These are phyloP conservation scores for Laterallus jamaicensis DNA, from an alignment of 2,113 vertebrate species.

Conservation along the genomic window DNA sequence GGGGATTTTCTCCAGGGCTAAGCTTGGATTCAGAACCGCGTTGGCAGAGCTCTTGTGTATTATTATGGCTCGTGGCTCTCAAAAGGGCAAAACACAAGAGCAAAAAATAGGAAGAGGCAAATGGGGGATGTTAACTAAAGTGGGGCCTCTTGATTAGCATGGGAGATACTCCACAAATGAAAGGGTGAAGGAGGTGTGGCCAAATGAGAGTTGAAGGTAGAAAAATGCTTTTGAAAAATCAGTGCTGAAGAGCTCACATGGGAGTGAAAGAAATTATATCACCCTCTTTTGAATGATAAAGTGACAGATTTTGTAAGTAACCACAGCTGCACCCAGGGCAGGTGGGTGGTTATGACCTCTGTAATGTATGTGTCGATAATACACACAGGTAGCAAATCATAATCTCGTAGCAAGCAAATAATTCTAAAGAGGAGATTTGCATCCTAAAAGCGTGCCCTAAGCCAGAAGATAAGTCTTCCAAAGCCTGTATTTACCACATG, in stretches of 20 bases:
- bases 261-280: not conserved
- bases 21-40: not conserved
- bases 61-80: constrained; percentile 33
- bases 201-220: constrained; percentile 1
- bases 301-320: not conserved
- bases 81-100: constrained; percentile 40
- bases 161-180: not conserved
- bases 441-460: constrained; percentile 8
- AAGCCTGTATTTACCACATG: constrained; percentile 48
- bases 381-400: not conserved
- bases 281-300: not conserved
- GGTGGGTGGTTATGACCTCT: not conserved
- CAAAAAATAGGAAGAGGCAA: not conserved
- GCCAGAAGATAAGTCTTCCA: constrained; percentile 48
- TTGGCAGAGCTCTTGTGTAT: constrained; percentile 34
- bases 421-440: constrained; percentile 41
- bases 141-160: not conserved
- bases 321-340: not conserved
- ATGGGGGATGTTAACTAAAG: not conserved
- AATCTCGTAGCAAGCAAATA: not conserved
- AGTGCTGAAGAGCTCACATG: not conserved
- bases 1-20: constrained; percentile 51
- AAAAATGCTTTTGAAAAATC: constrained; percentile 6
- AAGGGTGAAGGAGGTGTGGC: not conserved
- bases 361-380: not conserved